These are phyloP conservation scores for Limnodromus scolopaceus DNA, from an alignment of 2,797 vertebrate species.

Conservation along the genomic window DNA sequence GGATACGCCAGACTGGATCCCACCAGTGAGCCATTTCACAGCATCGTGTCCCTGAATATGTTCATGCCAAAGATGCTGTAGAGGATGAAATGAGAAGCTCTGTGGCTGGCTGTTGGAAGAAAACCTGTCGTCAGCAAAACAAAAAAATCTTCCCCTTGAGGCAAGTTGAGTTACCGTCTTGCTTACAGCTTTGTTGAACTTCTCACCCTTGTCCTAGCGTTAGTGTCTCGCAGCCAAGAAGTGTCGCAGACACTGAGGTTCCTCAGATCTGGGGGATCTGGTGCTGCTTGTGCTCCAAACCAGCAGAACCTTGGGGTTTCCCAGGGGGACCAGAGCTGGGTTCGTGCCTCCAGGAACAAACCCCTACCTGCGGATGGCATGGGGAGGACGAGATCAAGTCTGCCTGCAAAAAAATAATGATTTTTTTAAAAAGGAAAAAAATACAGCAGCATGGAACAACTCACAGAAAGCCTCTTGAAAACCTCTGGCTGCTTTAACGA, in stretches of 20 bases:
- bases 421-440: background rate
- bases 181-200: background rate
- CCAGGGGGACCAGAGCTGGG: background rate
- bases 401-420: background rate
- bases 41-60: background rate
- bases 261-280: background rate
- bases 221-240: background rate
- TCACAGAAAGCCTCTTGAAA: background rate
- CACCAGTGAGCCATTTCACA: background rate
- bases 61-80: background rate
- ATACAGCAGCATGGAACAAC: background rate
- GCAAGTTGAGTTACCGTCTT: background rate
- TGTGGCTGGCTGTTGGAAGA: background rate
- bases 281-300: background rate
- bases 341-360: fast-evolving
- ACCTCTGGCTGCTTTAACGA: background rate
- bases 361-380: background rate
- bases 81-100: background rate
- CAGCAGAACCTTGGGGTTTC: background rate
- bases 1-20: background rate
- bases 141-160: background rate
- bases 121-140: background rate
- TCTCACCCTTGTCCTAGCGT: background rate
- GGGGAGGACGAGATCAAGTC: background rate
- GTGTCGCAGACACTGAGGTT: background rate